Percentiles rank a stretch among this genome's conserved stretches.
phyloP scores from a whole-genome alignment of 2,113 vertebrate genomes.

The Ceuthmochares aereus region DNA sequence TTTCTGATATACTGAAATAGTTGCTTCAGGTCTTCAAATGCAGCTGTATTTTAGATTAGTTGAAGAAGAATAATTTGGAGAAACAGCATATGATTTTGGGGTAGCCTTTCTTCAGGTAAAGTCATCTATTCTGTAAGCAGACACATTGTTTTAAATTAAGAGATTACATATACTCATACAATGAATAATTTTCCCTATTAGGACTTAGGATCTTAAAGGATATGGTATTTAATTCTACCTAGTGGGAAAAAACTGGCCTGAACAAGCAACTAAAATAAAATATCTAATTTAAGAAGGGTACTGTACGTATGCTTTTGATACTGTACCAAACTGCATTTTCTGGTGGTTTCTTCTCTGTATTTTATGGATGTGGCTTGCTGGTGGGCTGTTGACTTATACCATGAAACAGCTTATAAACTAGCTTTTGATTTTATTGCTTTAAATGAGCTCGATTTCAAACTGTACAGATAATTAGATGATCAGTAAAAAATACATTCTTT shows the following conservation, averaged over 20 bases:
- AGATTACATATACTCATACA: background rate
- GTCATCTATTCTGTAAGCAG: background rate
- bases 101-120: background rate
- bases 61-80: background rate
- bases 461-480: background rate
- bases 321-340: background rate
- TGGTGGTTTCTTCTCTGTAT: background rate
- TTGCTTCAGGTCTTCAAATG: background rate
- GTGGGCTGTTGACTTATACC: background rate
- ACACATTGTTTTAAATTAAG: background rate
- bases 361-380: background rate
- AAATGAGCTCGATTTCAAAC: background rate
- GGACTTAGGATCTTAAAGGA: background rate
- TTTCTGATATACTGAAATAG: background rate
- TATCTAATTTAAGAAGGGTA: background rate
- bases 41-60: background rate
- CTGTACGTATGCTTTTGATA: rapidly evolving
- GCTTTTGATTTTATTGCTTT: constrained; percentile 15
- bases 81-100: background rate
- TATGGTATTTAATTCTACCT: background rate
- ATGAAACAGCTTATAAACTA: constrained; percentile 12
- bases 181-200: background rate
- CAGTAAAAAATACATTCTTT: background rate
- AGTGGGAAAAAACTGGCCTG: background rate
- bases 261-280: background rate